These are phyloP conservation scores for Hycleus phaleratus DNA, from an alignment of 1,140 invertebrate genomes.

Conservation along the genomic window DNA sequence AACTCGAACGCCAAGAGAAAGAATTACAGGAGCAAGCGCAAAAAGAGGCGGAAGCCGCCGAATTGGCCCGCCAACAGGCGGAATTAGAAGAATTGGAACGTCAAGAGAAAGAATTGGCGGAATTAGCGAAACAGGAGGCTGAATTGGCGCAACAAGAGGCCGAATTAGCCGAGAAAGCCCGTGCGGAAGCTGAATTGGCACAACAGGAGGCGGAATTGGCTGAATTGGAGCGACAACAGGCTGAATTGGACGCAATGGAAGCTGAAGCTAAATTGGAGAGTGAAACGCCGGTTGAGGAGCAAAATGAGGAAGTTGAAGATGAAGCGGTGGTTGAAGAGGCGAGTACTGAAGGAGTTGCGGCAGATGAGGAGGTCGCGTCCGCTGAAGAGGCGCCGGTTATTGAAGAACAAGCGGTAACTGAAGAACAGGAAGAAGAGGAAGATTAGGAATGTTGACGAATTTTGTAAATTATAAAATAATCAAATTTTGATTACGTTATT, in stretches of 20 bases:
- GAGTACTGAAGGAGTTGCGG: conserved; percentile 37
- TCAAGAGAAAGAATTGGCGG: conserved; percentile 50
- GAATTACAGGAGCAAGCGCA: conserved; percentile 38
- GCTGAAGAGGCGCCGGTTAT: conserved; percentile 30
- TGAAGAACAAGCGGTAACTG: conserved; percentile 20
- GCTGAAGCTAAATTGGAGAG: conserved; percentile 36
- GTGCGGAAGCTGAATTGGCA: conserved; percentile 19
- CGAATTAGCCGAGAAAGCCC: conserved; percentile 12
- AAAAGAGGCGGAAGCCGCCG: conserved; percentile 52
- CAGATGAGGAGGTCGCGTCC: conserved; percentile 3
- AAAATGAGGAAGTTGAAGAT: conserved; percentile 40
- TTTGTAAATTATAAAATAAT: no score
- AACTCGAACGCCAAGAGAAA: conserved; percentile 47
- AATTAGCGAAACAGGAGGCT: conserved; percentile 43
- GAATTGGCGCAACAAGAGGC: conserved; percentile 23
- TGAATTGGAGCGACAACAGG: conserved; percentile 29
- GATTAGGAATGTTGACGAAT: conserved; percentile 15
- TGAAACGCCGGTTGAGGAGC: conserved; percentile 34
- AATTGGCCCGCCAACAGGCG: conserved; percentile 52
- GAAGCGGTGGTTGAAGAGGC: conserved; percentile 39
- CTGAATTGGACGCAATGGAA: conserved; percentile 29
- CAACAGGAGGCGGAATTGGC: conserved; percentile 21
- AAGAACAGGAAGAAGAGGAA: conserved; percentile 33
- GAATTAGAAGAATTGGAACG: conserved; percentile 51
- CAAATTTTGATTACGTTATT: no score